phyloP scores from a whole-genome alignment of 2,113 vertebrate species.

The Myrmophylax atrothorax region DNA sequence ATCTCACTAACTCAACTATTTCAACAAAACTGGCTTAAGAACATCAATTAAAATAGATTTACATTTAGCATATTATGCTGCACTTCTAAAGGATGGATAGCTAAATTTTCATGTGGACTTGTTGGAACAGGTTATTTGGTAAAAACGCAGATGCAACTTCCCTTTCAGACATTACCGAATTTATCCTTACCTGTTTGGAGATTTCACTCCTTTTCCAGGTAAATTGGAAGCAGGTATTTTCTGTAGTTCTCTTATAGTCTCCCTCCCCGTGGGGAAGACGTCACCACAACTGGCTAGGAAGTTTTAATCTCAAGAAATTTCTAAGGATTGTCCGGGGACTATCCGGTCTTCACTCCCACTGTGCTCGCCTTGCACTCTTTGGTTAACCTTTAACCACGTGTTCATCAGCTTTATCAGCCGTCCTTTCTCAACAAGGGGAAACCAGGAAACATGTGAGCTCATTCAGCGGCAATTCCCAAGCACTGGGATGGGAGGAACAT shows the following conservation, averaged over 20 bases:
- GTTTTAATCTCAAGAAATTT: background rate
- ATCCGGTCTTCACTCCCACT: background rate
- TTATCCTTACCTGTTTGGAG: constrained; percentile 2
- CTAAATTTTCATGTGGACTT: background rate
- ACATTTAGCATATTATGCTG: background rate
- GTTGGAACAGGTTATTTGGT: background rate
- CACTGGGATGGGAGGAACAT: accelerated
- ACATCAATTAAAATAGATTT: background rate
- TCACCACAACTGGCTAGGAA: background rate
- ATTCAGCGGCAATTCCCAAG: accelerated
- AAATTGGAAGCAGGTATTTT: background rate
- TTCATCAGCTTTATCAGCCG: background rate
- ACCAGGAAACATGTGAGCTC: background rate
- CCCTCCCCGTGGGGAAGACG: background rate
- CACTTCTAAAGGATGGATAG: background rate
- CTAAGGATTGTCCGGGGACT: background rate
- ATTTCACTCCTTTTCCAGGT: background rate
- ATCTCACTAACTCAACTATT: background rate
- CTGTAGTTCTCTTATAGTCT: background rate
- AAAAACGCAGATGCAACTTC: background rate
- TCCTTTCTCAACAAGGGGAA: background rate
- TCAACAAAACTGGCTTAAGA: background rate
- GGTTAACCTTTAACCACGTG: background rate
- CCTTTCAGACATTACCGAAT: background rate
- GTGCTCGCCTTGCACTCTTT: background rate